Evolutionary conservation across 2,797 vertebrate species (phyloP).

Genomic region (Varecia variegata): DNA sequence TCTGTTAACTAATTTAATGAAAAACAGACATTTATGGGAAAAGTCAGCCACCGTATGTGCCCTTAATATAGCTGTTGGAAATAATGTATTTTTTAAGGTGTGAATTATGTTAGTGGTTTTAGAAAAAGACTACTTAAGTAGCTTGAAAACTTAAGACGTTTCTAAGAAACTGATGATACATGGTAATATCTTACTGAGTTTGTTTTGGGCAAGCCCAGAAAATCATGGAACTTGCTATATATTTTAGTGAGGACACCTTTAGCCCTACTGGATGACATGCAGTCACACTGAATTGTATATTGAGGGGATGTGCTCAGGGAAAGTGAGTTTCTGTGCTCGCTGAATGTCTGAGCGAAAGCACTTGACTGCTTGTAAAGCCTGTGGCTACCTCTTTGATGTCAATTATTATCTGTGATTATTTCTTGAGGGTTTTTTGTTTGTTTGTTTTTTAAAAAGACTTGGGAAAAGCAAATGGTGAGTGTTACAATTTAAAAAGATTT

Average conservation of each 20-base stretch:
- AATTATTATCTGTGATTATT: slow-evolving; percentile 53
- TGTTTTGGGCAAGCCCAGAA: neutral
- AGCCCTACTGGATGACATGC: neutral
- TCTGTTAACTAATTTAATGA: slow-evolving; percentile 9
- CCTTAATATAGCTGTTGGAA: neutral
- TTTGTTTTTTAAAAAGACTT: slow-evolving; percentile 34
- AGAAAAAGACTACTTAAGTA: slow-evolving; percentile 26
- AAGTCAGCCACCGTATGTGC: neutral
- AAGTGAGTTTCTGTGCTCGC: slow-evolving; percentile 11
- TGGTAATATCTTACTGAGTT: neutral
- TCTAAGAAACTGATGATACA: neutral
- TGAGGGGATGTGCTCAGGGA: neutral
- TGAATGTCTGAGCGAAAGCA: slow-evolving; percentile 14
- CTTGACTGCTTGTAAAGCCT: slow-evolving; percentile 16
- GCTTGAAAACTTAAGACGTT: slow-evolving; percentile 7
- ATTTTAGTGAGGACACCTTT: slow-evolving; percentile 17
- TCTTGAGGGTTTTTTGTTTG: neutral
- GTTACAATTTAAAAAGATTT: slow-evolving; percentile 28
- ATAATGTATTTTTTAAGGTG: neutral
- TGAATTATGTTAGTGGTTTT: slow-evolving; percentile 30
- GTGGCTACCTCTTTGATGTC: neutral
- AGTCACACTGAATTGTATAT: neutral
- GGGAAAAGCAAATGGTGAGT: slow-evolving; percentile 43
- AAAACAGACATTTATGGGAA: neutral
- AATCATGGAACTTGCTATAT: neutral